These are phyloP conservation scores for Tenodera sinensis DNA, from an alignment of 2,888 invertebrate genomes.

Conservation along the genomic window DNA sequence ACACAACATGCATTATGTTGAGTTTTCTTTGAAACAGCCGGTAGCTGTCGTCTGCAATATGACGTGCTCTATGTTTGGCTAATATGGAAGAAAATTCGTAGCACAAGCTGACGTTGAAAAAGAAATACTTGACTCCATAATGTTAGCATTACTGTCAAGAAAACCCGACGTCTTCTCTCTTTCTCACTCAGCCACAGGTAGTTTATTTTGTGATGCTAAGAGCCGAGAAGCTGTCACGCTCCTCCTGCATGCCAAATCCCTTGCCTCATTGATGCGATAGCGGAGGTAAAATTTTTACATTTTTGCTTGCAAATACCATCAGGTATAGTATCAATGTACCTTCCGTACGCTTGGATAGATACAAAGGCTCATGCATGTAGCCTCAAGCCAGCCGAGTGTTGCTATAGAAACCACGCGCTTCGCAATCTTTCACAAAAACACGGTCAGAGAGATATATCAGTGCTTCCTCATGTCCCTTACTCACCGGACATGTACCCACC, in stretches of 20 bases:
- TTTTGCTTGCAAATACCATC: too few species aligned
- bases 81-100: not conserved
- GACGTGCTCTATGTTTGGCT: not conserved
- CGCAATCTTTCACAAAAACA: not conserved
- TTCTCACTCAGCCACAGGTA: not conserved
- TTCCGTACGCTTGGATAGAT: too few species aligned
- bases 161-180: not conserved
- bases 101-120: not conserved
- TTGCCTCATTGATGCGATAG: not conserved
- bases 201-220: not conserved
- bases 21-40: not conserved
- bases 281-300: not conserved
- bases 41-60: not conserved
- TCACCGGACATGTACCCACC: not conserved
- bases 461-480: not conserved
- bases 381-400: not conserved
- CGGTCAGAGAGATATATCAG: not conserved
- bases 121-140: not conserved
- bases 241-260: not conserved
- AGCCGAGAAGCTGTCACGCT: not conserved
- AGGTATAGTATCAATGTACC: too few species aligned
- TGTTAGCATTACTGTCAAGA: not conserved
- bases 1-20: too few species aligned
- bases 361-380: not conserved
- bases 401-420: not conserved